These are phyloP conservation scores for Drosophila bunnanda DNA, from an alignment of 2,888 invertebrate species.

Conservation along the genomic window DNA sequence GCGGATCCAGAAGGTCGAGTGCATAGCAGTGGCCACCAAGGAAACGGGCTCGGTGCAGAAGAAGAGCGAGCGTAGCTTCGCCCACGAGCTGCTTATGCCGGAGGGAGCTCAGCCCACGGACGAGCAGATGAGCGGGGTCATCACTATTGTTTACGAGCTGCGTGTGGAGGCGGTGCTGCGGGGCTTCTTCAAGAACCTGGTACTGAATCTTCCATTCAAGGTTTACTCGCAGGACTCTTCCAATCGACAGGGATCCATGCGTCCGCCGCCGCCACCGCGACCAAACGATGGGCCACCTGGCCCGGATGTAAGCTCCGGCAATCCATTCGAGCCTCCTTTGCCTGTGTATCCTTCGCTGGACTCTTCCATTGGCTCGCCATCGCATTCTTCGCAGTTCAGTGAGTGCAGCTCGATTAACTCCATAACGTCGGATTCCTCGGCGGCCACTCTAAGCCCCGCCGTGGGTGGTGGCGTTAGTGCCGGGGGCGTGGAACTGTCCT, in stretches of 20 bases:
- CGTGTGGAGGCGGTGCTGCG: slow-evolving; percentile 84
- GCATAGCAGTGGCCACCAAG: slow-evolving; percentile 81
- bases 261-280: slow-evolving; percentile 62
- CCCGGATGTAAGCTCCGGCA: slow-evolving; percentile 58
- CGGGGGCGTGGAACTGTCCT: slow-evolving; percentile 65
- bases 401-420: slow-evolving; percentile 83
- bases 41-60: slow-evolving; percentile 84
- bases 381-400: slow-evolving; percentile 82
- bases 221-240: slow-evolving; percentile 78
- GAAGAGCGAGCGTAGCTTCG: slow-evolving; percentile 83
- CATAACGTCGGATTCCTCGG: slow-evolving; percentile 82
- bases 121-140: slow-evolving; percentile 75
- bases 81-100: slow-evolving; percentile 83
- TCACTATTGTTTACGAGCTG: slow-evolving; percentile 81
- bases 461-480: slow-evolving; percentile 51
- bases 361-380: slow-evolving; percentile 82
- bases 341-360: slow-evolving; percentile 73
- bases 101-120: slow-evolving; percentile 82
- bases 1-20: slow-evolving; percentile 80
- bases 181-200: slow-evolving; percentile 84
- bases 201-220: slow-evolving; percentile 81
- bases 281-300: slow-evolving; percentile 63
- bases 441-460: slow-evolving; percentile 82
- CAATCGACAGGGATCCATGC: slow-evolving; percentile 46
- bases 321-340: slow-evolving; percentile 78